A percentile compares a stretch with the other conserved stretches of the same genome.
Conservation (phyloP, 2,888 invertebrate genomes). For the Eupeodes luniger region DNA sequence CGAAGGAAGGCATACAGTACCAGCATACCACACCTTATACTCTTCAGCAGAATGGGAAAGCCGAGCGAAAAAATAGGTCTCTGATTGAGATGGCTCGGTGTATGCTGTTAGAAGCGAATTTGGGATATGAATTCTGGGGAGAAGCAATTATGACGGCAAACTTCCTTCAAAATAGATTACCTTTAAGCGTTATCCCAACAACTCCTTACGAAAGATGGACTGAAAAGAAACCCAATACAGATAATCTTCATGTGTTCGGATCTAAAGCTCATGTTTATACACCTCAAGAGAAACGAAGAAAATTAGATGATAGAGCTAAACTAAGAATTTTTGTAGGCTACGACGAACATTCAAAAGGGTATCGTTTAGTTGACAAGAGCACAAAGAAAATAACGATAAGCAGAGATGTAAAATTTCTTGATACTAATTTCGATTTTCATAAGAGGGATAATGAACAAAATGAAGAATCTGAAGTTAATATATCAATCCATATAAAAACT, state of each 20-base stretch:
- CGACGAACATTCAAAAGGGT: background rate
- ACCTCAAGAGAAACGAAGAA: background rate
- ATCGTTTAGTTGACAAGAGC: background rate
- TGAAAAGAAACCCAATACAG: background rate
- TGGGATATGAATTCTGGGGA: background rate
- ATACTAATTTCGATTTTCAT: background rate
- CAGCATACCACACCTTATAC: too few relatives aligned
- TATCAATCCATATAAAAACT: background rate
- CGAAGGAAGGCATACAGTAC: too few relatives aligned
- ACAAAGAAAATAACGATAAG: background rate
- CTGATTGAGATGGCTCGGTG: background rate
- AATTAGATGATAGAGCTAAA: background rate
- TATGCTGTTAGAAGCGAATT: background rate
- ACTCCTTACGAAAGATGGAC: background rate
- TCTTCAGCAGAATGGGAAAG: too few relatives aligned
- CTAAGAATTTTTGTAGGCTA: background rate
- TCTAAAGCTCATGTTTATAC: background rate
- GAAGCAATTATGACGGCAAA: background rate
- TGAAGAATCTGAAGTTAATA: too few relatives aligned
- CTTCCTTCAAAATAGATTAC: background rate
- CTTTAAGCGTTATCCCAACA: background rate
- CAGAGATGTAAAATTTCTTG: background rate
- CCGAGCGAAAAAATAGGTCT: background rate
- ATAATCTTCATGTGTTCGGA: background rate
- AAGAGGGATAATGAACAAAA: background rate